A percentile compares a stretch with the other conserved stretches of the same genome.
These are phyloP conservation scores for Hippocampus abdominalis DNA, from an alignment of 2,113 vertebrate genomes.

Conservation along the genomic window DNA sequence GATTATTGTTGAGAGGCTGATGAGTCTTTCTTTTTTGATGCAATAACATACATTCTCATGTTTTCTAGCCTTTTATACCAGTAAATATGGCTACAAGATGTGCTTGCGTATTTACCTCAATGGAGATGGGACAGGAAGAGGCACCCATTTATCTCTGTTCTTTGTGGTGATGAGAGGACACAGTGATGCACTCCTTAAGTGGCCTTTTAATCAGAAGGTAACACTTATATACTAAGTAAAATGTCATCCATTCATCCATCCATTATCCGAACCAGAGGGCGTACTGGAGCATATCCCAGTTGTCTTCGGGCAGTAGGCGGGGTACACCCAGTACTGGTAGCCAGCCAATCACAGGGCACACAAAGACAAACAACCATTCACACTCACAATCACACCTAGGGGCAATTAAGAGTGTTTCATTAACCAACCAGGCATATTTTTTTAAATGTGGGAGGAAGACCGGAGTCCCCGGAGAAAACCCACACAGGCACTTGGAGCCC, in stretches of 20 bases:
- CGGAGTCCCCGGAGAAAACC: too few species aligned
- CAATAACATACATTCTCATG: background rate
- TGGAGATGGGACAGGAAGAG: conserved; percentile 88
- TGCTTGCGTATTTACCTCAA: conserved; percentile 93
- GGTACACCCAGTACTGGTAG: too few species aligned
- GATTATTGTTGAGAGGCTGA: background rate
- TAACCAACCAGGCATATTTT: too few species aligned
- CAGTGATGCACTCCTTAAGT: conserved; percentile 87
- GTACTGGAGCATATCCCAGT: too few species aligned
- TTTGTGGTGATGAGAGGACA: conserved; percentile 97
- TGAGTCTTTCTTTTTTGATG: background rate
- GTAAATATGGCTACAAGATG: conserved; percentile 98
- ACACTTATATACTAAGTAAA: background rate
- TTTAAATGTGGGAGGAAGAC: too few species aligned
- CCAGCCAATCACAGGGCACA: too few species aligned
- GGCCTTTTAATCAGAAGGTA: conserved; percentile 99
- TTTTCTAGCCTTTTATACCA: conserved; percentile 89
- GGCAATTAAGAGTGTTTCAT: too few species aligned
- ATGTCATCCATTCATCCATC: background rate
- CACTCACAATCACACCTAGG: too few species aligned
- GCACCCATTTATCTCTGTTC: conserved; percentile 91
- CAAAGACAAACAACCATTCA: too few species aligned
- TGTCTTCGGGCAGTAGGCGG: too few species aligned
- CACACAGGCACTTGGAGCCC: too few species aligned
- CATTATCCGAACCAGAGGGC: too few species aligned